A percentile compares a stretch with the other conserved stretches of the same genome.
These are phyloP conservation scores for Hymenochirus boettgeri DNA, from an alignment of 2,113 vertebrate species.

Conservation along the genomic window DNA sequence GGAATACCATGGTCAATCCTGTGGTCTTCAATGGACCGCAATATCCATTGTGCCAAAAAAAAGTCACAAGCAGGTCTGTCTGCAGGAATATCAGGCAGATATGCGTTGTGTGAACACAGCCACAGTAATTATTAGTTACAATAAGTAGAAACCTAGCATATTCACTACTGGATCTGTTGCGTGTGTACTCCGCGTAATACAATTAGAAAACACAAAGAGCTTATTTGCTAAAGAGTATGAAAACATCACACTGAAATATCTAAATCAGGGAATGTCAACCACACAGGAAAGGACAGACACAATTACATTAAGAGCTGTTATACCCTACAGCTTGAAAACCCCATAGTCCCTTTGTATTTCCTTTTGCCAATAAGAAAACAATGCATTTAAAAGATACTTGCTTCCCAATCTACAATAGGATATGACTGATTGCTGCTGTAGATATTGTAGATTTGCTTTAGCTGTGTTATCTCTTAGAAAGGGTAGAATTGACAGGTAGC, in stretches of 20 bases:
- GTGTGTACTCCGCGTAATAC: too few relatives aligned
- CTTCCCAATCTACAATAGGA: conserved; percentile 6
- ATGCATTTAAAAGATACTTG: neutral
- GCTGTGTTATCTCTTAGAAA: conserved; percentile 13
- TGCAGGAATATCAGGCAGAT: too few relatives aligned
- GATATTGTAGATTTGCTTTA: conserved; percentile 18
- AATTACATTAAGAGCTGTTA: conserved; percentile 32
- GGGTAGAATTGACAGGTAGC: conserved; percentile 2
- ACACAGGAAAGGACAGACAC: conserved; percentile 45
- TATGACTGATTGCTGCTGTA: conserved; percentile 13
- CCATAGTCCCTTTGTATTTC: conserved; percentile 18
- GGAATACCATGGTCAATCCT: too few relatives aligned
- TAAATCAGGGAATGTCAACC: conserved; percentile 27
- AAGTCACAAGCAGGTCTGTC: too few relatives aligned
- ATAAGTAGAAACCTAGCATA: too few relatives aligned
- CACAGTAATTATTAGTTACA: too few relatives aligned
- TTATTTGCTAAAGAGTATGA: conserved; percentile 31
- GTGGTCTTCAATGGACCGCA: too few relatives aligned
- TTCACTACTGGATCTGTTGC: too few relatives aligned
- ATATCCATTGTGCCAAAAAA: too few relatives aligned
- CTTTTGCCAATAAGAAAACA: conserved; percentile 14
- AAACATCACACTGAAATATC: conserved; percentile 43
- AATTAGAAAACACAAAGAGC: conserved; percentile 2
- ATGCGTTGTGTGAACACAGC: too few relatives aligned
- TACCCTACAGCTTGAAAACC: conserved; percentile 2